Percentiles rank a stretch among this genome's conserved stretches.
These are phyloP conservation scores for Piscicola geometra DNA, from an alignment of 2,888 invertebrate species.

Conservation along the genomic window DNA sequence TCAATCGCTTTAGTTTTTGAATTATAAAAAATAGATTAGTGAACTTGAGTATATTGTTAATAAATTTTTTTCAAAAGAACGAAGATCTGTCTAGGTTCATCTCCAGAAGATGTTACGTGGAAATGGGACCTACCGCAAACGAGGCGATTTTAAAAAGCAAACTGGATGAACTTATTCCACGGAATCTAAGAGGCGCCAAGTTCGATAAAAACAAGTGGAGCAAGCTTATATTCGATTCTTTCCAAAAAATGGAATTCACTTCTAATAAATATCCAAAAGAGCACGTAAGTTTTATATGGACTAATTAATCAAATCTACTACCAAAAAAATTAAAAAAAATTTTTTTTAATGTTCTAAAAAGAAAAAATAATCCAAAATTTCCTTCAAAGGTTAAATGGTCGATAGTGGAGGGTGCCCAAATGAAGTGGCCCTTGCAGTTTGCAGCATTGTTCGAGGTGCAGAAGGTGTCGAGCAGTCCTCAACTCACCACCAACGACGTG, in stretches of 20 bases:
- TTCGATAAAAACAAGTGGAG: conserved; percentile 15
- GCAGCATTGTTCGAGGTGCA: conserved; percentile 44
- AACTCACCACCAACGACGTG: conserved; percentile 40
- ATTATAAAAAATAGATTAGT: too few relatives aligned
- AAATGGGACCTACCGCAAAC: conserved; percentile 31
- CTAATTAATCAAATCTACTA: neutral
- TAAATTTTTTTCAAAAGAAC: conserved; percentile 34
- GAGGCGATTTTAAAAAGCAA: neutral
- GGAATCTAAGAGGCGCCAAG: neutral
- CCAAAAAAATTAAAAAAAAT: neutral
- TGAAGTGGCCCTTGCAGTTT: conserved; percentile 45
- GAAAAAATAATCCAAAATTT: neutral
- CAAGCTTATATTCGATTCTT: neutral
- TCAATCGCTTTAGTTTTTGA: too few relatives aligned
- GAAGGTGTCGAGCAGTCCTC: conserved; percentile 39
- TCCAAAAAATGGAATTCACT: conserved; percentile 21
- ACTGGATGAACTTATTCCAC: neutral
- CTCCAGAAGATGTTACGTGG: conserved; percentile 41
- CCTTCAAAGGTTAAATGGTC: conserved; percentile 28
- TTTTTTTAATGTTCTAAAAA: neutral
- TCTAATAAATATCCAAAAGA: neutral
- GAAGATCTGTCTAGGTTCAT: conserved; percentile 40
- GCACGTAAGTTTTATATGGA: neutral
- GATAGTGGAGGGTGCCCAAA: conserved; percentile 38
- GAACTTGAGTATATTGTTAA: too few relatives aligned